Conservation (phyloP, 2,888 invertebrate genomes). For the Acanthococcus lagerstroemiae region DNA sequence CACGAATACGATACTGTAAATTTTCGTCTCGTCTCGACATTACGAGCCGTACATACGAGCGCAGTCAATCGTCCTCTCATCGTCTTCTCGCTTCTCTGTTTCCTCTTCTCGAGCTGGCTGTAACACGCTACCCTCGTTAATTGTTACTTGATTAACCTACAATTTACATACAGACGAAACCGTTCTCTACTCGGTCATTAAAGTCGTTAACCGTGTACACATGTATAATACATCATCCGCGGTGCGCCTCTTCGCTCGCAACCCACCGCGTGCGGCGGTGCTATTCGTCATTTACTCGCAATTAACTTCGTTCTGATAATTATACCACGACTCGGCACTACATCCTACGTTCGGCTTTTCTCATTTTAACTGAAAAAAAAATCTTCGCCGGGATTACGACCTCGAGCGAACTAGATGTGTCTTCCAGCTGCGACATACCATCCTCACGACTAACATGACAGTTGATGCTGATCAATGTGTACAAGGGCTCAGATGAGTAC, state of each 20-base stretch:
- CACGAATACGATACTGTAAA: no score
- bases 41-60: no score
- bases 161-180: constrained; percentile 17
- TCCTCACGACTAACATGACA: no score
- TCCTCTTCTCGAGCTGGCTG: neutral
- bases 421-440: no score
- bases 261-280: neutral
- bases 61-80: no score
- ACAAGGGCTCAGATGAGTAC: no score
- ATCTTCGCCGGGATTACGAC: no score
- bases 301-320: constrained; percentile 1
- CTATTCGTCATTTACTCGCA: neutral
- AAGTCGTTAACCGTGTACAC: constrained; percentile 20
- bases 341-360: neutral
- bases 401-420: no score
- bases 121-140: constrained; percentile 17
- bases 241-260: neutral
- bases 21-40: no score
- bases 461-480: no score
- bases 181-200: constrained; percentile 9
- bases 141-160: constrained; percentile 28
- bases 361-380: no score
- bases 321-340: neutral
- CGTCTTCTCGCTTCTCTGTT: neutral
- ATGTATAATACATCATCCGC: constrained; percentile 16